A percentile compares a stretch with the other conserved stretches of the same genome.
Conservation (phyloP, 1,140 invertebrate genomes). For the Bombus picipes region DNA sequence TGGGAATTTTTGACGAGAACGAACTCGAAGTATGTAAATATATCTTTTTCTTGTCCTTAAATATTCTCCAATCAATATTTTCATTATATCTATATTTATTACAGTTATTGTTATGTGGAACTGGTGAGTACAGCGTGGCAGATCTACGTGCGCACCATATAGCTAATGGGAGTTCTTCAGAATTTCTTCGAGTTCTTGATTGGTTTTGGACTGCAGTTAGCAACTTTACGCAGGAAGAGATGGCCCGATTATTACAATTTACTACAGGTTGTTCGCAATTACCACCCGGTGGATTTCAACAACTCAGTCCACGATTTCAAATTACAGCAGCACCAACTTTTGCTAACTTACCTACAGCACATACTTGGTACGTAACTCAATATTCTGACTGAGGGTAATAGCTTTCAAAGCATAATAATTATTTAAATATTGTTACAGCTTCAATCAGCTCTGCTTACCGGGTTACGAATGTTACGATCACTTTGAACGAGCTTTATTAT, state of each 20-base stretch:
- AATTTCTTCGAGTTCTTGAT: slow-evolving; percentile 92
- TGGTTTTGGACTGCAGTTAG: slow-evolving; percentile 98
- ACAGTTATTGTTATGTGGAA: slow-evolving; percentile 94
- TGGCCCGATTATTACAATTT: slow-evolving; percentile 96
- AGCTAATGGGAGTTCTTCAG: slow-evolving; percentile 91
- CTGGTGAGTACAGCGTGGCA: slow-evolving; percentile 94
- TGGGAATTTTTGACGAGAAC: slow-evolving; percentile 98
- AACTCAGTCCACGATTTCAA: slow-evolving; percentile 95
- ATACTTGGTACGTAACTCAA: slow-evolving; percentile 89
- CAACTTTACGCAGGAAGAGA: slow-evolving; percentile 96
- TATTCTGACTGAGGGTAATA: neutral
- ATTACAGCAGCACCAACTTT: slow-evolving; percentile 94
- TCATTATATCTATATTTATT: neutral
- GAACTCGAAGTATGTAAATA: slow-evolving; percentile 91
- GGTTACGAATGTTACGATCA: slow-evolving; percentile 97
- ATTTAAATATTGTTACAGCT: slow-evolving; percentile 85
- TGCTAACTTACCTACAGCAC: slow-evolving; percentile 95
- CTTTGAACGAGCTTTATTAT: slow-evolving; percentile 93
- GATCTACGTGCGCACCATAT: slow-evolving; percentile 95
- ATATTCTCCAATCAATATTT: neutral
- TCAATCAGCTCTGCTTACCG: slow-evolving; percentile 97
- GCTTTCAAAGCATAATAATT: neutral
- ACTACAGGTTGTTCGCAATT: slow-evolving; percentile 96
- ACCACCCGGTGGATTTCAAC: slow-evolving; percentile 94
- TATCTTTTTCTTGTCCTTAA: neutral